Evolutionary conservation across 2,113 vertebrate species (phyloP).

Genomic region (Pygoscelis adeliae): DNA sequence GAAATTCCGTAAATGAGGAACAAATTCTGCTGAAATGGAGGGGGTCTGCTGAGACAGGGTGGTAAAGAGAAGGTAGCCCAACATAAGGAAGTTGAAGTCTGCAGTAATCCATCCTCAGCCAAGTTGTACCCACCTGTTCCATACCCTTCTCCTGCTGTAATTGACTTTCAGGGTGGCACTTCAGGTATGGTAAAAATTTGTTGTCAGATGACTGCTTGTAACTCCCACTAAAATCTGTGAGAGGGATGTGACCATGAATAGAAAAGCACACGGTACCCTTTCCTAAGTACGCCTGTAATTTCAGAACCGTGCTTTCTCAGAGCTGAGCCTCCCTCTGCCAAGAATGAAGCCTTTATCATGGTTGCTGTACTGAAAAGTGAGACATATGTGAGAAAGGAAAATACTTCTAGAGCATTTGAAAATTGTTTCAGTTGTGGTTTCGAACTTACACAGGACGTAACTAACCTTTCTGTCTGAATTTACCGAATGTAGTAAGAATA

Average conservation of each 20-base stretch:
- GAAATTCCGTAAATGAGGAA: not conserved
- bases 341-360: not conserved
- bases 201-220: not conserved
- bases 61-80: not conserved
- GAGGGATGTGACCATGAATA: constrained; percentile 6
- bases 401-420: not conserved
- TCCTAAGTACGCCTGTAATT: not conserved
- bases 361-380: not conserved
- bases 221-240: not conserved
- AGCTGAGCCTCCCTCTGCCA: not conserved
- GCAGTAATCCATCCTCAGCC: not conserved
- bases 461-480: not conserved
- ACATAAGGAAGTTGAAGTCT: not conserved
- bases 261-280: not conserved
- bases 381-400: not conserved
- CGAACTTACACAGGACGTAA: not conserved
- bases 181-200: constrained; percentile 19
- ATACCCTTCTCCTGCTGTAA: not conserved
- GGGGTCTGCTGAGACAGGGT: not conserved
- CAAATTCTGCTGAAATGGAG: not conserved
- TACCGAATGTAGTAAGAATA: not conserved
- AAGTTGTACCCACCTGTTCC: not conserved
- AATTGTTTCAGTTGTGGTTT: not conserved
- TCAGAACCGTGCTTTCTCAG: not conserved
- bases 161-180: not conserved